Evolutionary conservation across 2,113 vertebrate genomes (phyloP), one percentile per base, ranked within the genome.

Genomic region (Protobothrops flavoviridis): DNA sequence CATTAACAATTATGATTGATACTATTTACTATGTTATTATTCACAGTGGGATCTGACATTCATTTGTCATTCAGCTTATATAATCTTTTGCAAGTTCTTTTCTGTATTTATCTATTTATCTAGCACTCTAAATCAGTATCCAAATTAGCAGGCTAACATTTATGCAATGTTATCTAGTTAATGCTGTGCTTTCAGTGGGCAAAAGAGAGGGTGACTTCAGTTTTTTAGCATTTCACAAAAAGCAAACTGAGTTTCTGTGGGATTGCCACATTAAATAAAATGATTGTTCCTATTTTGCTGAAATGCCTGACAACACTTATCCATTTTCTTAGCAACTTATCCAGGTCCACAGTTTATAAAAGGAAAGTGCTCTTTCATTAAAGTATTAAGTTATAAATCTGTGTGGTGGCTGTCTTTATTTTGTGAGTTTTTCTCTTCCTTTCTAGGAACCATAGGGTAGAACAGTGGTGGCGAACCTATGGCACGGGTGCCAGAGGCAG

Each of bases 51-150:
- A 33, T 88, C 87, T 88, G 13, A 2, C 2, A 29, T 64, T 88
- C 48, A 26, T 88, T 13, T 88, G 69, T 0, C 86, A 50, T 94
- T 87, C 43, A 91, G 0, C 6, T 29, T 48, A 26, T 0, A 17
- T 88, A 88, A 9, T 20, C 91, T 91, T 29, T 20, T 95, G 6
- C 52, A 97, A 92, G 33, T 61, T 26, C 1, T 94, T 95, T 95
- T 92, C 61, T 24, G 12, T 94, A 56, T 43, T 59, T 93, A 33
- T 92, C 23, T 94, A 69, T 52, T 1, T 57, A 55, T 9, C 92
- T 85, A 45, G 7, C 57, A 87, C 33, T 5, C n/a, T 88, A 43
- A 88, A 88, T 89, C 69, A 57, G 24, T 88, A 8, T 3, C 23
- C 33, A 55, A 24, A 61, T 88, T 20, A 43, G 12, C 23, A 74